Base-by-base conservation (phyloP, 2,888 invertebrate species). In the Podabrus alpinus region DNA sequence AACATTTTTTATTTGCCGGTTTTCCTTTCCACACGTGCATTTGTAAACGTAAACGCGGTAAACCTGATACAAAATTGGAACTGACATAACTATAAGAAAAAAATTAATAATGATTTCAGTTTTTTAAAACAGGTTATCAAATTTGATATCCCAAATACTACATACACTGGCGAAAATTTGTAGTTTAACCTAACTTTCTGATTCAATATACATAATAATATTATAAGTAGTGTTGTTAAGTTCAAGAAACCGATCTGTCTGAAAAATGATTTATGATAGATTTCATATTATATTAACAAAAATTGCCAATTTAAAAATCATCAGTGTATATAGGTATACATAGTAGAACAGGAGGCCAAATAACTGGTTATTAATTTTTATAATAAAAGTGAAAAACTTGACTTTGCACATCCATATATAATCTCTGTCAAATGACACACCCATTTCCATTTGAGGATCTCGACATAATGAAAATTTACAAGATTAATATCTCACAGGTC, bases 281-380 rank as follows among this genome's bases (percentile, higher is more conserved):
- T 45, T 45, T n/a, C n/a, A 45, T 45, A 45, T 45, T 45, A n/a
- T n/a, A 45, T 45, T 45, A n/a, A n/a, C 45, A 45, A 45, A 45
- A 45, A 45, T n/a, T 45, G 17, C 21, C n/a, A 64, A 64, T 19
- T 19, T 16, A 19, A 17, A 64, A 64, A 17, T 15, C 21, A 19
- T 9, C 19, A 64, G 21, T 64, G 11, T 16, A 16, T 10, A n/a
- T 64, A 64, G 9, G 19, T 19, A 61, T 61, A 60, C 60, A 19
- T 15, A 21, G 62, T 19, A 64, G 17, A 64, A 19, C 17, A 19
- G 62, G 66, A 68, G 66, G 21, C 70, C 70, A 76, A 64, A 71
- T 71, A 76, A 76, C 71, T 71, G 76, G 76, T 73, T 73, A 76
- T 76, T 73, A 73, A 73, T 76, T 73, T 67, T 71, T 73, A 71